These are phyloP conservation scores for Alethe diademata DNA, from an alignment of 2,113 vertebrate genomes.

Conservation along the genomic window DNA sequence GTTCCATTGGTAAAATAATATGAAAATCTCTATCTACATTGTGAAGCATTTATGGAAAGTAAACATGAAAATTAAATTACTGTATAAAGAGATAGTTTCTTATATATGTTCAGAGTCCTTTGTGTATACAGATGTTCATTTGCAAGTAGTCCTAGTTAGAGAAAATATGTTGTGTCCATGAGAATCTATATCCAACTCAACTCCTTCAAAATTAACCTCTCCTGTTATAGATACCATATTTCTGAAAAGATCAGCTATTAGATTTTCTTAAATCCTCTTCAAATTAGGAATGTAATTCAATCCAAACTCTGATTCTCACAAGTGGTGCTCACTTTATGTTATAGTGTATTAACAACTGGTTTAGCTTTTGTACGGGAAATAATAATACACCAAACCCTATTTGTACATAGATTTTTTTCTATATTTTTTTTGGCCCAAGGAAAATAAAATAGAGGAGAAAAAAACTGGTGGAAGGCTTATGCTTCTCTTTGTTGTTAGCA, in stretches of 20 bases:
- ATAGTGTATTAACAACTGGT: background rate
- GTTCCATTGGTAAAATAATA: background rate
- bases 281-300: background rate
- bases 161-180: background rate
- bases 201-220: background rate
- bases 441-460: background rate
- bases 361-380: background rate
- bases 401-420: background rate
- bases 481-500: background rate
- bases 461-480: background rate
- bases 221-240: background rate
- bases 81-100: background rate
- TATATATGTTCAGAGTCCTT: background rate
- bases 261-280: background rate
- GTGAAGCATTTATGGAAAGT: background rate
- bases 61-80: background rate
- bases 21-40: background rate
- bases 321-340: background rate
- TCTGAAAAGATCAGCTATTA: background rate
- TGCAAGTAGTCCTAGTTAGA: background rate
- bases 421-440: background rate
- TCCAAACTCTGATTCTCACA: background rate
- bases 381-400: background rate
- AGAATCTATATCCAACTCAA: background rate
- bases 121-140: background rate